A percentile compares a stretch with the other conserved stretches of the same genome.
phyloP scores from a whole-genome alignment of 2,888 invertebrate species.

The Idaea biselata region DNA sequence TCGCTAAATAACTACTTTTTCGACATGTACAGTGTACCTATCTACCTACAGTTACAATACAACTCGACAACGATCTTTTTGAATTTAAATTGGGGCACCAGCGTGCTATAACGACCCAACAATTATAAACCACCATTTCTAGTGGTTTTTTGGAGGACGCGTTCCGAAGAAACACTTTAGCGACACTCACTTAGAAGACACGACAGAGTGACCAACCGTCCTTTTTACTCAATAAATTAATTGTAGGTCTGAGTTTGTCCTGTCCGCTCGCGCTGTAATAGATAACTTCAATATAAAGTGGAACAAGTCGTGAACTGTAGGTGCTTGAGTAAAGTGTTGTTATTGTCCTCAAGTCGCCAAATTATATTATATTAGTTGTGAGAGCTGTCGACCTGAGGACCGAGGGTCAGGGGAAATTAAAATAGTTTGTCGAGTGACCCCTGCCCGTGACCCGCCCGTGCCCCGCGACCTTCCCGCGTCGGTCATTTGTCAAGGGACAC shows the following conservation, averaged over 20 bases:
- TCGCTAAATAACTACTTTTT: not conserved
- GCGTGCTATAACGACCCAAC: too few species aligned
- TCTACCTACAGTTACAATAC: not conserved
- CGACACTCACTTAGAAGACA: too few species aligned
- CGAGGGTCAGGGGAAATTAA: slow-evolving; percentile 18
- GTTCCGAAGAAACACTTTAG: too few species aligned
- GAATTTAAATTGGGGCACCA: too few species aligned
- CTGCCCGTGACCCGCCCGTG: slow-evolving; percentile 5
- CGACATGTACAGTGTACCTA: not conserved
- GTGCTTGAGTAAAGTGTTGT: not conserved
- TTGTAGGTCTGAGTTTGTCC: too few species aligned
- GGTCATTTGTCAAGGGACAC: slow-evolving; percentile 21
- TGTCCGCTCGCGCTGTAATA: too few species aligned
- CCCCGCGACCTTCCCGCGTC: not conserved
- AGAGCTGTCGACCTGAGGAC: not conserved
- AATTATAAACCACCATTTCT: too few species aligned
- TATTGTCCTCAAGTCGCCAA: not conserved
- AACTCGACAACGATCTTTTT: not conserved
- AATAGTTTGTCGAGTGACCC: slow-evolving; percentile 22
- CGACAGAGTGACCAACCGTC: too few species aligned
- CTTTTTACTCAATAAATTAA: too few species aligned
- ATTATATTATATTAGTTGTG: not conserved
- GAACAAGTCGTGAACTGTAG: not conserved
- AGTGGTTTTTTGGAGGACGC: too few species aligned
- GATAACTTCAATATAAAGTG: not conserved